These are phyloP conservation scores for Gymnopithys bicolor DNA, from an alignment of 2,797 vertebrate genomes.

Conservation along the genomic window DNA sequence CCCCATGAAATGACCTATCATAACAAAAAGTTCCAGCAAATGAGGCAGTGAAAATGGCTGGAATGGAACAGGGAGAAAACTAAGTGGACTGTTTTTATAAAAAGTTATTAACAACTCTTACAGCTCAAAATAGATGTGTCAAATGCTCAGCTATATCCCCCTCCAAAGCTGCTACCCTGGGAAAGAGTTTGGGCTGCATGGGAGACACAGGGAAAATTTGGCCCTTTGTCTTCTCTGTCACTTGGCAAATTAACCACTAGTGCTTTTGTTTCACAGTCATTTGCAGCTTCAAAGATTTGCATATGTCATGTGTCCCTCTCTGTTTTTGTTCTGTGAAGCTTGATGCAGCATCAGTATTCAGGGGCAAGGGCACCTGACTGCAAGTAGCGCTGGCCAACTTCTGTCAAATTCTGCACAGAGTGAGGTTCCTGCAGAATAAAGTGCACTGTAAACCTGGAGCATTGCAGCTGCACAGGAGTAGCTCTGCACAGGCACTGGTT, in stretches of 20 bases:
- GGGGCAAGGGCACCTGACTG: neutral
- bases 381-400: neutral
- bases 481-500: neutral
- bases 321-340: neutral
- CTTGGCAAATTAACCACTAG: neutral
- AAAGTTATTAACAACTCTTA: neutral
- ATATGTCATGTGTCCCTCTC: neutral
- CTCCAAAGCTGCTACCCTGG: neutral
- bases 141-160: neutral
- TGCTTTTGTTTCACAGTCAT: neutral
- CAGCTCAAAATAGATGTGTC: neutral
- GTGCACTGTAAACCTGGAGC: neutral
- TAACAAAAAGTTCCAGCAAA: neutral
- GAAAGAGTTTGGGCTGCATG: neutral
- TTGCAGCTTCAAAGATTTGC: neutral
- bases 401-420: neutral
- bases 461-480: neutral
- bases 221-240: neutral
- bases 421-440: neutral
- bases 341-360: accelerated
- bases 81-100: neutral
- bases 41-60: neutral
- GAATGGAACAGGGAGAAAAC: neutral
- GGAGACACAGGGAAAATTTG: neutral
- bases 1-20: neutral